A percentile compares a stretch with the other conserved stretches of the same genome.
Conservation (phyloP, 2,113 vertebrate species). For the Otocyon megalotis region DNA sequence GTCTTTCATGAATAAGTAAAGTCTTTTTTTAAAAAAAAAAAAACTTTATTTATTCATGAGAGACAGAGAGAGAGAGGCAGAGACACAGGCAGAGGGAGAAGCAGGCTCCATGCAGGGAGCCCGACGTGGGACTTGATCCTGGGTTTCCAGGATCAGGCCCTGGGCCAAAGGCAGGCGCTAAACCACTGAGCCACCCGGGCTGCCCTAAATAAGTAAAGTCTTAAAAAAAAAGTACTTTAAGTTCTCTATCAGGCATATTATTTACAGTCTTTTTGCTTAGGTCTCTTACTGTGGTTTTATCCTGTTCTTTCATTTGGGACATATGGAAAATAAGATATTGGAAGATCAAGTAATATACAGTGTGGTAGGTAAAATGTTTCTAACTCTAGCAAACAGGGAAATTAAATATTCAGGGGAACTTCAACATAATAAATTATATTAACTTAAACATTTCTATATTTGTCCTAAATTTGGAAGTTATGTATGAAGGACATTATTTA, state of each 20-base stretch:
- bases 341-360: background rate
- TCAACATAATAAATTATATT: slow-evolving; percentile 24
- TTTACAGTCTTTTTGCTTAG: background rate
- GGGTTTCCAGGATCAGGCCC: no score
- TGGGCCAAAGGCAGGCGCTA: no score
- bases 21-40: no score
- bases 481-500: background rate
- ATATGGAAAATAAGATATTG: background rate
- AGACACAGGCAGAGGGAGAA: no score
- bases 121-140: no score
- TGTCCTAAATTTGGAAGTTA: slow-evolving; percentile 3
- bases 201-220: no score
- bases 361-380: background rate
- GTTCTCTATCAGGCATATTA: background rate
- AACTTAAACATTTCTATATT: background rate
- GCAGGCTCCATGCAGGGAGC: no score
- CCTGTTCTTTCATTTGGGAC: background rate
- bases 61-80: no score
- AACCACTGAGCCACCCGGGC: no score
- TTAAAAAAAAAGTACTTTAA: background rate
- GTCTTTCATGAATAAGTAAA: no score
- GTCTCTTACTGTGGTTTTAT: background rate
- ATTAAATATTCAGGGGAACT: slow-evolving; percentile 38
- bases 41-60: no score
- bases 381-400: background rate